Evolutionary conservation across 2,797 vertebrate species (phyloP).

Genomic region (Rhabdomys pumilio): DNA sequence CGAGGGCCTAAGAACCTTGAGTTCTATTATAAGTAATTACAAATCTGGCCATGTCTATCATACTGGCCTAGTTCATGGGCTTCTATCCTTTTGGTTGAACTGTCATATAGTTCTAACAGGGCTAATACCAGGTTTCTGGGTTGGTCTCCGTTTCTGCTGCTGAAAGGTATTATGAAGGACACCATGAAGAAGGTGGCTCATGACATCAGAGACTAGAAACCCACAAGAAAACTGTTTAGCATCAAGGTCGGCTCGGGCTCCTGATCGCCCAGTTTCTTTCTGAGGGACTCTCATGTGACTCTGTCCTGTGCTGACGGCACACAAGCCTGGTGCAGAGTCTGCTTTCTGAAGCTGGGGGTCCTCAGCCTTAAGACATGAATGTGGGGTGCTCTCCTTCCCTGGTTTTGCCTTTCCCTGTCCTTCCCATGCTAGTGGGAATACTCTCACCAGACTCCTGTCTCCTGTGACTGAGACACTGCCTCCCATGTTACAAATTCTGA

Average conservation of each 20-base stretch:
- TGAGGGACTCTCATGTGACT: background rate
- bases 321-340: background rate
- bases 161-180: background rate
- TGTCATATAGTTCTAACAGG: background rate
- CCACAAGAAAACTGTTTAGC: background rate
- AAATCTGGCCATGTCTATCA: background rate
- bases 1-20: background rate
- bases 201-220: background rate
- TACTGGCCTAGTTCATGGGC: background rate
- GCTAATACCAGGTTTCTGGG: background rate
- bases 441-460: background rate
- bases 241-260: constrained; percentile 61
- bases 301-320: background rate
- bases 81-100: background rate
- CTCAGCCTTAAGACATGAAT: background rate
- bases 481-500: background rate
- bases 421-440: background rate
- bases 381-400: background rate
- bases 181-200: background rate
- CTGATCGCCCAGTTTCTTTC: rapidly evolving
- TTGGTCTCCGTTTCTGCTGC: background rate
- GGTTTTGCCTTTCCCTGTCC: background rate
- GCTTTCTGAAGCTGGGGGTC: background rate
- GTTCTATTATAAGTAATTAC: background rate
- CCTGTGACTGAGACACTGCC: background rate